phyloP scores from a whole-genome alignment of 2,888 invertebrate genomes.

The Bombylius major region DNA sequence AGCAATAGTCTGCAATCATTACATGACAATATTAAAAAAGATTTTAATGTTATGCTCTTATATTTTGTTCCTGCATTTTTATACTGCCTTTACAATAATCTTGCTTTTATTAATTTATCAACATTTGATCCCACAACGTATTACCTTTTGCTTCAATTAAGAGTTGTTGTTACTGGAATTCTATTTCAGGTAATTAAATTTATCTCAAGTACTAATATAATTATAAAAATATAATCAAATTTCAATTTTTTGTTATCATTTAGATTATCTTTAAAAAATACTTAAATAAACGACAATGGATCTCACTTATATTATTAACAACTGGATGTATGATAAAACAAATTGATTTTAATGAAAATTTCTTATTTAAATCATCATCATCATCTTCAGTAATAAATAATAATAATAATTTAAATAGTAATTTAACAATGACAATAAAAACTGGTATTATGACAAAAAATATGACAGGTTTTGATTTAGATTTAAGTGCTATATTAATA shows the following conservation, averaged over 20 bases:
- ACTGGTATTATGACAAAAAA: slow-evolving; percentile 21
- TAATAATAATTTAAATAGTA: slow-evolving; percentile 1
- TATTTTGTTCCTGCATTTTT: slow-evolving; percentile 85
- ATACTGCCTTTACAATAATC: slow-evolving; percentile 90
- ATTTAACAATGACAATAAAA: slow-evolving; percentile 4
- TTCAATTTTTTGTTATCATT: neutral
- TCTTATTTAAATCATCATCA: neutral
- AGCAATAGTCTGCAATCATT: slow-evolving; percentile 47
- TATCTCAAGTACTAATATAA: neutral
- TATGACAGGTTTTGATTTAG: slow-evolving; percentile 38
- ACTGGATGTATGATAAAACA: slow-evolving; percentile 86
- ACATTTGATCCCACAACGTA: slow-evolving; percentile 92
- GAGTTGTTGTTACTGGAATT: slow-evolving; percentile 85
- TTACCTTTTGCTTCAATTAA: slow-evolving; percentile 74
- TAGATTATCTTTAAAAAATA: slow-evolving; percentile 76
- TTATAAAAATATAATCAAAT: neutral
- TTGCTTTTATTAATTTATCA: slow-evolving; percentile 80
- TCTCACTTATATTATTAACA: slow-evolving; percentile 75
- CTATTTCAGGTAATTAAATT: slow-evolving; percentile 66
- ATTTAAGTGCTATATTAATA: slow-evolving; percentile 51
- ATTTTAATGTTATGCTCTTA: slow-evolving; percentile 54
- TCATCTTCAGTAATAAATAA: neutral
- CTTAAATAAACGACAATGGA: slow-evolving; percentile 72
- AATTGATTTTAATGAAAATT: slow-evolving; percentile 28
- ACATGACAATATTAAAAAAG: slow-evolving; percentile 43